Conservation (phyloP, 1,140 invertebrate genomes). For the Drosophila lacteicornis region DNA sequence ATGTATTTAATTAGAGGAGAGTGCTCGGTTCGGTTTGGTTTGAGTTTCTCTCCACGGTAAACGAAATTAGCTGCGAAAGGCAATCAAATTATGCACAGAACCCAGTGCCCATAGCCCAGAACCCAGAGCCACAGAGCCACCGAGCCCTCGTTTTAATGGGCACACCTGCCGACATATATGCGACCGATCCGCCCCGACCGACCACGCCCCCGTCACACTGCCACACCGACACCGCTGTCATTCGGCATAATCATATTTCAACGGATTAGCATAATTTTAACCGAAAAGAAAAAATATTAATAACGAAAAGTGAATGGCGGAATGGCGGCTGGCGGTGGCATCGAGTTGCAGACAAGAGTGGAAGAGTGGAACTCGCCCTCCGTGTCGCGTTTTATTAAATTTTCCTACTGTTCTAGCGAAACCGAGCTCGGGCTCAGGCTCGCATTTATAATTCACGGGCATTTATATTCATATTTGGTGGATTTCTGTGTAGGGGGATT, state of each 20-base stretch:
- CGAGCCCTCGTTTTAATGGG: slow-evolving; percentile 28
- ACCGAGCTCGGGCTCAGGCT: slow-evolving; percentile 30
- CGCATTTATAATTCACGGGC: slow-evolving; percentile 47
- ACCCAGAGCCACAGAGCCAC: background rate
- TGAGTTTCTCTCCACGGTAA: slow-evolving; percentile 11
- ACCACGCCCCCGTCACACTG: slow-evolving; percentile 39
- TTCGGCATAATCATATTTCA: slow-evolving; percentile 83
- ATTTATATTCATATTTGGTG: slow-evolving; percentile 81
- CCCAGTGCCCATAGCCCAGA: slow-evolving; percentile 3
- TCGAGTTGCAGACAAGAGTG: slow-evolving; percentile 47
- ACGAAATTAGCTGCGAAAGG: slow-evolving; percentile 74
- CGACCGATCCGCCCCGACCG: slow-evolving; percentile 14
- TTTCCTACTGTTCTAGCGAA: slow-evolving; percentile 64
- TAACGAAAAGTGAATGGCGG: slow-evolving; percentile 82
- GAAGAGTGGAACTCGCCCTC: slow-evolving; percentile 6
- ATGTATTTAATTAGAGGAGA: slow-evolving; percentile 70
- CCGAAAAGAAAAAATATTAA: slow-evolving; percentile 67
- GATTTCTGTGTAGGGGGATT: slow-evolving; percentile 53
- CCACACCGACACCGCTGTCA: slow-evolving; percentile 77
- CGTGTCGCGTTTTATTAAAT: slow-evolving; percentile 62
- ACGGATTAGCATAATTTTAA: slow-evolving; percentile 83
- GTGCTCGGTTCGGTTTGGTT: slow-evolving; percentile 14
- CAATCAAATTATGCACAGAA: slow-evolving; percentile 78
- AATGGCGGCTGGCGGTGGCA: slow-evolving; percentile 61
- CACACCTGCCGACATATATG: slow-evolving; percentile 61